Evolutionary conservation across 2,797 vertebrate genomes (phyloP).

Genomic region (Propithecus deckenii): DNA sequence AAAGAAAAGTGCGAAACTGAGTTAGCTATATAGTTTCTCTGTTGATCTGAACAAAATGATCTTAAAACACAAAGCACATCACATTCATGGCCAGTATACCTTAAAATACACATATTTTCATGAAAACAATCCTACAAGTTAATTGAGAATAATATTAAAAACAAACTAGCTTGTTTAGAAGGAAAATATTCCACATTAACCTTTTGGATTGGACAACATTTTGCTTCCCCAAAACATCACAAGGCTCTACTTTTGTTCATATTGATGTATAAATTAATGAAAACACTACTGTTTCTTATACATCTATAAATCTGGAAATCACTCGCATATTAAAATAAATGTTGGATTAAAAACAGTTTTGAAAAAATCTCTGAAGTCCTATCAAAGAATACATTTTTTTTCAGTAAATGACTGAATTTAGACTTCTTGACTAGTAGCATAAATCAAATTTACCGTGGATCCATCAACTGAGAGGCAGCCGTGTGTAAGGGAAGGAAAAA

Average conservation of each 20-base stretch:
- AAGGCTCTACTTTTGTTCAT: slow-evolving; percentile 51
- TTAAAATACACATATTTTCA: slow-evolving; percentile 43
- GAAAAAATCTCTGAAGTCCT: background rate
- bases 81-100: slow-evolving; percentile 37
- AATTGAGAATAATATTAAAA: slow-evolving; percentile 35
- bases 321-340: slow-evolving; percentile 42
- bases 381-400: slow-evolving; percentile 32
- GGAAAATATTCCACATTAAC: slow-evolving; percentile 57
- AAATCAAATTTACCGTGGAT: slow-evolving; percentile 40
- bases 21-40: slow-evolving; percentile 25
- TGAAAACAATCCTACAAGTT: slow-evolving; percentile 3
- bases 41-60: slow-evolving; percentile 51
- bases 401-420: slow-evolving; percentile 37
- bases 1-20: background rate
- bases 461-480: background rate
- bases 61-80: slow-evolving; percentile 29
- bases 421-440: background rate
- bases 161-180: slow-evolving; percentile 26
- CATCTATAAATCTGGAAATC: slow-evolving; percentile 30
- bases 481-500: background rate
- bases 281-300: slow-evolving; percentile 36
- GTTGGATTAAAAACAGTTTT: slow-evolving; percentile 7
- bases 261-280: slow-evolving; percentile 25
- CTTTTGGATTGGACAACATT: slow-evolving; percentile 21
- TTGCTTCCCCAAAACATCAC: slow-evolving; percentile 43